These are phyloP conservation scores for Muraenolepis orangiensis DNA, from an alignment of 2,797 vertebrate genomes.

Conservation along the genomic window DNA sequence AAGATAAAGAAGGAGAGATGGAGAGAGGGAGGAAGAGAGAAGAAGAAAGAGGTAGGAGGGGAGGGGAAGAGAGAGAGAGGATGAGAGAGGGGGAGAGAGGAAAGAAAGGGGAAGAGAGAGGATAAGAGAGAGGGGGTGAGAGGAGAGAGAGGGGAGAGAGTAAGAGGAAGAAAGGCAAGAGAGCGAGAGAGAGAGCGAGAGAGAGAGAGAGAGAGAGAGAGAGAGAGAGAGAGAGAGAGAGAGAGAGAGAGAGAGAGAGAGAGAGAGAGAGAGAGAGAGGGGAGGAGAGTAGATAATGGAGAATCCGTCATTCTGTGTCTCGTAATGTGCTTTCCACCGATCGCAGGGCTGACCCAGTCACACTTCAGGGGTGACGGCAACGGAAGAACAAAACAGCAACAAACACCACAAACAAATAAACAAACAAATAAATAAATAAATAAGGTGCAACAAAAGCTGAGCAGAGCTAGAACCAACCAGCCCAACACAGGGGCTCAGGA, in stretches of 20 bases:
- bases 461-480: slow-evolving; percentile 23
- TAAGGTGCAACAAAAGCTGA: slow-evolving; percentile 46
- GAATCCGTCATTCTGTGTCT: slow-evolving; percentile 17
- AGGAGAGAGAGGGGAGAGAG: neutral
- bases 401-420: slow-evolving; percentile 49
- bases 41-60: neutral
- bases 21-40: too few species aligned
- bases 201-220: neutral
- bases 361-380: slow-evolving; percentile 58
- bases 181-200: too few species aligned
- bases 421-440: slow-evolving; percentile 44
- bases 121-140: neutral
- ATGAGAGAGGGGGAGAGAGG: neutral
- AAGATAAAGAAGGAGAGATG: too few species aligned
- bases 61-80: neutral
- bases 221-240: neutral
- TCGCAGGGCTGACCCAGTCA: slow-evolving; percentile 54
- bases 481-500: neutral
- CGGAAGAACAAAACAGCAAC: slow-evolving; percentile 50
- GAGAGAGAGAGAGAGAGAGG: neutral
- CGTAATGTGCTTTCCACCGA: slow-evolving; percentile 47
- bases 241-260: neutral
- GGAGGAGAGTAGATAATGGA: neutral
- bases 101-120: neutral
- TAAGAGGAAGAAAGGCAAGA: too few species aligned